These are phyloP conservation scores for Triops longicaudatus DNA, from an alignment of 1,140 invertebrate genomes.

Conservation along the genomic window DNA sequence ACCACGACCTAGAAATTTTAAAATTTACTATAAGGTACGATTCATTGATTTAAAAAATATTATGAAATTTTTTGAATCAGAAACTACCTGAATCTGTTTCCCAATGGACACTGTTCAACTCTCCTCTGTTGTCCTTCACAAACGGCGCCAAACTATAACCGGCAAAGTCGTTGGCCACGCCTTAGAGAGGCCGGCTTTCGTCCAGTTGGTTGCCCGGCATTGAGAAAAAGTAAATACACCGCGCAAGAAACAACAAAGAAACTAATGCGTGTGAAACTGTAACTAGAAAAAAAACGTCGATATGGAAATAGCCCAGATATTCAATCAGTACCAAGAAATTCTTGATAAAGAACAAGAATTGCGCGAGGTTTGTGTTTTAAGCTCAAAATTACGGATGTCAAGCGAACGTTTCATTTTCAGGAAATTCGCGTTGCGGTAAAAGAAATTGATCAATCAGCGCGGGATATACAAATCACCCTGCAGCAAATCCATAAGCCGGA, in stretches of 20 bases:
- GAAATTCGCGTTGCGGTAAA: slow-evolving; percentile 57
- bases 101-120: neutral
- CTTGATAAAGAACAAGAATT: slow-evolving; percentile 54
- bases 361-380: slow-evolving; percentile 46
- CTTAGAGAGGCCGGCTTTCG: neutral
- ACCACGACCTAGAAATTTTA: no score
- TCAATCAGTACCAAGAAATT: slow-evolving; percentile 54
- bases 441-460: slow-evolving; percentile 56
- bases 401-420: slow-evolving; percentile 40
- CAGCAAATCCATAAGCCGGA: slow-evolving; percentile 60
- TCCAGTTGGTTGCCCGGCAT: neutral
- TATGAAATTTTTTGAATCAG: neutral
- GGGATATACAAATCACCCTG: slow-evolving; percentile 58
- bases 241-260: neutral
- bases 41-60: no score
- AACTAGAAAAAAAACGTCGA: neutral
- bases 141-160: neutral
- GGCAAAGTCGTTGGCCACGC: neutral
- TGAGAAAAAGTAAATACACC: neutral
- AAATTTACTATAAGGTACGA: no score
- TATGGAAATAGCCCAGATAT: slow-evolving; percentile 41
- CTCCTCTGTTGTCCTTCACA: neutral
- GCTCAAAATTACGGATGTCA: neutral
- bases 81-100: neutral
- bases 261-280: neutral